A percentile compares a stretch with the other conserved stretches of the same genome.
Evolutionary conservation across 37 sponge, comb jelly and placozoan species (phyloP).

Genomic region (Agelas oroides): DNA sequence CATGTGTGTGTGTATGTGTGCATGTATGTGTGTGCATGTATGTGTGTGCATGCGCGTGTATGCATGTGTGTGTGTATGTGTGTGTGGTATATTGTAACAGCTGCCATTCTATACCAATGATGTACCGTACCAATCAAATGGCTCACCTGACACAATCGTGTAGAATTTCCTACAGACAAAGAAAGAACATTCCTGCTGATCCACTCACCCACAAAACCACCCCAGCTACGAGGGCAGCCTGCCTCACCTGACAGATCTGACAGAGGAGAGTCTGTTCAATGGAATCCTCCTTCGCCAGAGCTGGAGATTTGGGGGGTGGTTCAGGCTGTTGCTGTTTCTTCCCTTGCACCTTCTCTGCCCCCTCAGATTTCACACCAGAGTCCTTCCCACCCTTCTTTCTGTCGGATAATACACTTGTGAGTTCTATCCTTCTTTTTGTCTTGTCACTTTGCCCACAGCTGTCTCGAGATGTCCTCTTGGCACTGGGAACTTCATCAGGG

Average conservation of each 20-base stretch:
- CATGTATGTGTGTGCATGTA: too few species aligned
- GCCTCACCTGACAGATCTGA: constrained; percentile 85
- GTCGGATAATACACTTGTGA: too few species aligned
- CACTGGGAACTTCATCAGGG: neutral
- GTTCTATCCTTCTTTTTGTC: too few species aligned
- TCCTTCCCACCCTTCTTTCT: constrained; percentile 1
- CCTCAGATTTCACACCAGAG: neutral
- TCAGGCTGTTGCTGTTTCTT: neutral
- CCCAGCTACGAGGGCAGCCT: too few species aligned
- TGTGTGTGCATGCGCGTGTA: too few species aligned
- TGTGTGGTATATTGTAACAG: too few species aligned
- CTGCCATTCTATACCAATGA: neutral
- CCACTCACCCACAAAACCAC: too few species aligned
- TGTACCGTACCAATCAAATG: too few species aligned
- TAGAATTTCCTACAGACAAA: constrained; percentile 66
- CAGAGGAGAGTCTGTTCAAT: constrained; percentile 81
- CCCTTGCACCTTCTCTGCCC: neutral
- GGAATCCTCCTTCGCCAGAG: constrained; percentile 49
- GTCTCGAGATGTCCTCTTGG: neutral
- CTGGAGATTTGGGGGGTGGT: neutral
- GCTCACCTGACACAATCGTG: constrained; percentile 81
- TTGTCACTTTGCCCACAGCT: neutral
- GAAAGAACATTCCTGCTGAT: neutral
- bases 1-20: too few species aligned
- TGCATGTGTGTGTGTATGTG: too few species aligned